Base-by-base conservation (phyloP, 1,140 invertebrate genomes). In the Drosophila pachea region DNA sequence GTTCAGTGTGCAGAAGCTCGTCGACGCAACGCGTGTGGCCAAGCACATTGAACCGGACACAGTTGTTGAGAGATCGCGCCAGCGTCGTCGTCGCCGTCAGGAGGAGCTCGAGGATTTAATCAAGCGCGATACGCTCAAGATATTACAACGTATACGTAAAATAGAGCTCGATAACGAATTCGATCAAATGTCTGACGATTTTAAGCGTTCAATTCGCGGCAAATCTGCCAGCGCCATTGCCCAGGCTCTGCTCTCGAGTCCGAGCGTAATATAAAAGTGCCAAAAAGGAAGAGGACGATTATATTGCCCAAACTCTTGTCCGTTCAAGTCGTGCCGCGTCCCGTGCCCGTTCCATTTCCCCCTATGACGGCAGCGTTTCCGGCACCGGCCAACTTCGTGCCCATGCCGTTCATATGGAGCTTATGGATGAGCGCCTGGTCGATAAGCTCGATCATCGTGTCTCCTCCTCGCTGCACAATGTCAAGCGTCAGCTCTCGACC, bases 221-320 rank as follows among this genome's bases (percentile, higher is more conserved):
- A 94, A 94, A 90, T 95, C 94, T 3, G 94, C 94, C 7, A 93
- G 91, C 77, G 91, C 92, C 32, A 95, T 95, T 71, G 93, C 93
- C 78, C 91, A 92, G 72, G 92, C 93, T 5, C 83, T 95, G 11
- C 83, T 93, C 36, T 89, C 5, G 91, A 93, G 67, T 93, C 91
- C 58, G 89, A 91, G 68, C 91, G 90, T 67, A 93, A 92, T 82
- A 92, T 40, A 89, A 92, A 0, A 82, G 88, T 9, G 88, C 90
- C 9, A 86, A 87, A 52, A 54, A 78, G 68, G 65, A 89, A 56
- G 88, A 89, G 54, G 88, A 89, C 70, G 42, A 88, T 54, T 86
- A 69, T 33, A 88, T 88, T 29, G 31, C 83, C 12, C 81, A 88
- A 45, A 65, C 84, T 4, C n/a, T 89, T 9, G 36, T 75, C 9